A percentile compares a stretch with the other conserved stretches of the same genome.
Conservation (phyloP, 2,797 vertebrate genomes). For the Phataginus tricuspis region DNA sequence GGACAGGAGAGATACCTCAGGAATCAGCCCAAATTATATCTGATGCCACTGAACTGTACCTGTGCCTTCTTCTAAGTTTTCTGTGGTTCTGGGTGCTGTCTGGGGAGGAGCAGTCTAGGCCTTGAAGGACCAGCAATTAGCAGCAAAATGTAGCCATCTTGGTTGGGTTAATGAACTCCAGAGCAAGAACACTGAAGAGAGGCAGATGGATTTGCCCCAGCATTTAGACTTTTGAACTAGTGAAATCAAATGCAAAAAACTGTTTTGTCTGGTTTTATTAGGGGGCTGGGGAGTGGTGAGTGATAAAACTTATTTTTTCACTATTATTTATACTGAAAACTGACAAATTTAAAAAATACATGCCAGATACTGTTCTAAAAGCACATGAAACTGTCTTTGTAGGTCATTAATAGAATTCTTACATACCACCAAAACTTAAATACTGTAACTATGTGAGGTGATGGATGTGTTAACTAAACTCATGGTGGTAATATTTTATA, state of each 20-base stretch:
- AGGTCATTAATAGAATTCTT: not conserved
- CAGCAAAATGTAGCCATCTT: not conserved
- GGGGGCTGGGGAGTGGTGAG: too few species aligned
- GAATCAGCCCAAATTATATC: not conserved
- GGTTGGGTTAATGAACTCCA: not conserved
- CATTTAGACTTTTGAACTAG: constrained; percentile 27
- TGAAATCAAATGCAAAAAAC: constrained; percentile 60
- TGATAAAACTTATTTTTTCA: not conserved
- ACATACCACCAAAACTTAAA: not conserved
- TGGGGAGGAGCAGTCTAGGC: not conserved
- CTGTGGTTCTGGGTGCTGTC: not conserved
- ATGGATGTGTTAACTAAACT: too few species aligned
- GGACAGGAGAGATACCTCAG: not conserved
- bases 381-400: not conserved
- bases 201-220: not conserved
- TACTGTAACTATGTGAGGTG: too few species aligned
- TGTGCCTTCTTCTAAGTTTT: not conserved
- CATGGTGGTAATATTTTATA: too few species aligned
- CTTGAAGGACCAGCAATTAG: not conserved
- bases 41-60: not conserved
- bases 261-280: constrained; percentile 53
- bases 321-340: not conserved
- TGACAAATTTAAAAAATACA: not conserved
- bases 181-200: not conserved
- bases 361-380: not conserved